phyloP scores from a whole-genome alignment of 1,140 invertebrate genomes.

The Heliconius nattereri region DNA sequence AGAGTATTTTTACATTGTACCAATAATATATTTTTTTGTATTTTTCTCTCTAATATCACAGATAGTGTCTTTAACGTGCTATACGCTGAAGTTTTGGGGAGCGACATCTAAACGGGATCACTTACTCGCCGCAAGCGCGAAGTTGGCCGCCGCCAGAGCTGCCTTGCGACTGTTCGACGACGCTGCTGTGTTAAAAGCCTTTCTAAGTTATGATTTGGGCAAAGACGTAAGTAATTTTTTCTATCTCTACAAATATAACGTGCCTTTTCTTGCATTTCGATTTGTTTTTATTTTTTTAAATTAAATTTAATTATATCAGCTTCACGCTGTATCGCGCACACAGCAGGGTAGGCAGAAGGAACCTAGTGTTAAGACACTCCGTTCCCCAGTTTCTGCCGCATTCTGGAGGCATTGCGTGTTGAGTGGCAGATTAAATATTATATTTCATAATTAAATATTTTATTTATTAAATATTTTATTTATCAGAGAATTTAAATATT shows the following conservation, averaged over 20 bases:
- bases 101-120: conserved; percentile 49
- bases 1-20: not conserved
- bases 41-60: conserved; percentile 28
- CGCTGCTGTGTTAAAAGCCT: conserved; percentile 52
- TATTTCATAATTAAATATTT: too few relatives aligned
- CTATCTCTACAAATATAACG: not conserved
- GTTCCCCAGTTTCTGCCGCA: too few relatives aligned
- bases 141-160: conserved; percentile 57
- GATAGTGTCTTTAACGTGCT: conserved; percentile 65
- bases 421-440: too few relatives aligned
- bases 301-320: too few relatives aligned
- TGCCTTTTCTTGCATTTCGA: too few relatives aligned
- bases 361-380: too few relatives aligned
- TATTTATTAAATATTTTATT: too few relatives aligned
- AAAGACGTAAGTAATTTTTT: conserved; percentile 48
- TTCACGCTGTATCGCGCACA: too few relatives aligned
- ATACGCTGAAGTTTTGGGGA: conserved; percentile 66
- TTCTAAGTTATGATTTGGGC: conserved; percentile 60
- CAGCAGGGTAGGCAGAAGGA: too few relatives aligned
- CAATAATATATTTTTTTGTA: conserved; percentile 20
- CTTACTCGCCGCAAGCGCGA: conserved; percentile 58
- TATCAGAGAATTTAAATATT: too few relatives aligned
- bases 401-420: too few relatives aligned
- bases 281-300: too few relatives aligned
- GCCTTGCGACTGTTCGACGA: conserved; percentile 65